Conservation (phyloP, 2,888 invertebrate genomes). For the Trichopoda pennipes region DNA sequence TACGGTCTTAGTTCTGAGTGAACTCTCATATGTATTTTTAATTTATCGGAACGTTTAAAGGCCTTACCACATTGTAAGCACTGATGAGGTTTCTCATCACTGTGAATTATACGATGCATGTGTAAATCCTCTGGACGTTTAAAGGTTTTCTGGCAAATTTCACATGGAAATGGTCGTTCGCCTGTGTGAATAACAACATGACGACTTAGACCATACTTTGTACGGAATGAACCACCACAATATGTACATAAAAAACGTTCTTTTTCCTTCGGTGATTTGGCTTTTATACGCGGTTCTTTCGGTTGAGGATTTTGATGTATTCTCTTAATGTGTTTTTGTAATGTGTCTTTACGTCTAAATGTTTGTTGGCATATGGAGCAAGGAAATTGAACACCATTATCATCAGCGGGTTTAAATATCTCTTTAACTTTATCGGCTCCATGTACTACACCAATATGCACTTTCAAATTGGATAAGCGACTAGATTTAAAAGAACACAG, state of each 20-base stretch:
- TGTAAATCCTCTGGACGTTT: conserved; percentile 86
- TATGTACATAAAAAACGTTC: conserved; percentile 58
- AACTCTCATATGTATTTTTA: conserved; percentile 71
- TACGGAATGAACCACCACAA: conserved; percentile 58
- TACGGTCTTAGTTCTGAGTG: conserved; percentile 76
- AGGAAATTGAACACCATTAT: conserved; percentile 52
- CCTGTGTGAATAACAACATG: conserved; percentile 83
- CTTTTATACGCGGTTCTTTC: conserved; percentile 35
- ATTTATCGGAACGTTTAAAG: conserved; percentile 75
- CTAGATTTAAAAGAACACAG: conserved; percentile 62
- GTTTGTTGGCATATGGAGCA: conserved; percentile 57
- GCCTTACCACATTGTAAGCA: conserved; percentile 73
- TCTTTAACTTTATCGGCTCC: conserved; percentile 57
- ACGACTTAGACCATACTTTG: conserved; percentile 57
- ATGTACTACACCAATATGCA: conserved; percentile 61
- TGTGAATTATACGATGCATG: conserved; percentile 84
- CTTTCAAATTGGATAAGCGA: conserved; percentile 59
- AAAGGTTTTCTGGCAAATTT: conserved; percentile 76
- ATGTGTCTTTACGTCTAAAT: conserved; percentile 57
- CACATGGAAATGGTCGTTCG: conserved; percentile 73
- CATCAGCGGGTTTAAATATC: conserved; percentile 45
- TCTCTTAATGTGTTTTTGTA: conserved; percentile 58
- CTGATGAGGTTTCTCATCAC: conserved; percentile 71
- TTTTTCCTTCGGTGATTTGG: conserved; percentile 41
- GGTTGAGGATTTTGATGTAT: conserved; percentile 60